A percentile compares a stretch with the other conserved stretches of the same genome.
These are phyloP conservation scores for Falco concolor DNA, from an alignment of 2,797 vertebrate genomes.

Conservation along the genomic window DNA sequence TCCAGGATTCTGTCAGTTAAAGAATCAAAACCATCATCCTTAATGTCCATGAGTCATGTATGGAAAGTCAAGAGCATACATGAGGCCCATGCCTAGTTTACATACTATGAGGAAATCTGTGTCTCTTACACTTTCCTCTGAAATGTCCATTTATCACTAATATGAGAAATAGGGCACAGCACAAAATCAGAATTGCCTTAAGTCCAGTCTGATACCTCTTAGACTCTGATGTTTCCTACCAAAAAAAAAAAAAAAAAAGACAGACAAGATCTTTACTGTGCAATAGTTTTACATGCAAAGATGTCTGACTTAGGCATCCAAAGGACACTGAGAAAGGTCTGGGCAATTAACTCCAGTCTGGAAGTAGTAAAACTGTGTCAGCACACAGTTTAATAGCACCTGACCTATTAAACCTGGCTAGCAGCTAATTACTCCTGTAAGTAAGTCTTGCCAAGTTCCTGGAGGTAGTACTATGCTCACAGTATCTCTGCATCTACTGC, in stretches of 20 bases:
- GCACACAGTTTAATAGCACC: not conserved
- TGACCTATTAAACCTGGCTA: not conserved
- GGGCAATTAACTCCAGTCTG: not conserved
- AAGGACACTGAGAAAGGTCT: not conserved
- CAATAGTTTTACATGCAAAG: not conserved
- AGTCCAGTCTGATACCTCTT: not conserved
- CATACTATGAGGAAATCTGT: not conserved
- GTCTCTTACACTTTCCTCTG: not conserved
- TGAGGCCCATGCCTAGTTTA: not conserved
- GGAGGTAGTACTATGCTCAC: not conserved
- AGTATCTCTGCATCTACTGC: not conserved
- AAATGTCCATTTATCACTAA: not conserved
- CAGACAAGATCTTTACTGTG: not conserved
- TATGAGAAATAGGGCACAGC: rapidly evolving
- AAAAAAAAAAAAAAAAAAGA: not conserved
- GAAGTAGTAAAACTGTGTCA: not conserved
- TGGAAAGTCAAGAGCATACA: not conserved
- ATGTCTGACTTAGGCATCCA: not conserved
- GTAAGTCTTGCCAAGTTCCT: not conserved
- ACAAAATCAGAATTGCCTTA: not conserved
- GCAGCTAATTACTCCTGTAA: not conserved
- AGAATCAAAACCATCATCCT: not conserved
- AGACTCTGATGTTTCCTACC: not conserved
- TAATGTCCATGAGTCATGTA: not conserved
- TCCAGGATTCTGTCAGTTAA: not conserved